Evolutionary conservation across 2,797 vertebrate species (phyloP).

Genomic region (Falco naumanni): DNA sequence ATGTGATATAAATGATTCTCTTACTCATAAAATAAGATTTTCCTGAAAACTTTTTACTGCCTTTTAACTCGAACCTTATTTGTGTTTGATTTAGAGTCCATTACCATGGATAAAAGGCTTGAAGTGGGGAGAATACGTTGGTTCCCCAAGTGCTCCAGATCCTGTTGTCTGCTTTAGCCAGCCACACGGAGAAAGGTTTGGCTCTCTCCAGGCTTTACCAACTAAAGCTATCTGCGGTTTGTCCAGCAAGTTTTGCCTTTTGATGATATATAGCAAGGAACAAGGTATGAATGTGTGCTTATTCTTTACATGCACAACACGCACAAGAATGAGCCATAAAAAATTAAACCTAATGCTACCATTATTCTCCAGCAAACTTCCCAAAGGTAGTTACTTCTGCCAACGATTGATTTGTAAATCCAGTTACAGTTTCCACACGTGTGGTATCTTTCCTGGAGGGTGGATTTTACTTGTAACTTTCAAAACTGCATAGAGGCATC

Average conservation of each 20-base stretch:
- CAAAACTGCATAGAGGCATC: not conserved
- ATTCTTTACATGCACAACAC: not conserved
- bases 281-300: conserved; percentile 83
- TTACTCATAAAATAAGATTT: not conserved
- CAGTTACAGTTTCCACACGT: not conserved
- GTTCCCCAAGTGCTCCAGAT: conserved; percentile 93
- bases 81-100: conserved; percentile 85
- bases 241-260: conserved; percentile 94
- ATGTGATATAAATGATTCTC: not conserved
- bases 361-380: not conserved
- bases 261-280: conserved; percentile 99
- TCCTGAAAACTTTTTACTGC: not conserved
- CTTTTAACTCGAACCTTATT: not conserved
- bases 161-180: conserved; percentile 98
- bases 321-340: not conserved
- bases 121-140: conserved; percentile 98
- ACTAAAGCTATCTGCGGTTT: conserved; percentile 95
- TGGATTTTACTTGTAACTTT: not conserved
- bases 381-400: not conserved
- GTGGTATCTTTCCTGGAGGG: not conserved
- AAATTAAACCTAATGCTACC: not conserved
- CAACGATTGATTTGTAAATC: not conserved
- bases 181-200: conserved; percentile 93
- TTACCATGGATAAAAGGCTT: conserved; percentile 96
- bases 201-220: conserved; percentile 92